Conservation (phyloP, 2,113 vertebrate genomes). For the Peromyscus californicus region DNA sequence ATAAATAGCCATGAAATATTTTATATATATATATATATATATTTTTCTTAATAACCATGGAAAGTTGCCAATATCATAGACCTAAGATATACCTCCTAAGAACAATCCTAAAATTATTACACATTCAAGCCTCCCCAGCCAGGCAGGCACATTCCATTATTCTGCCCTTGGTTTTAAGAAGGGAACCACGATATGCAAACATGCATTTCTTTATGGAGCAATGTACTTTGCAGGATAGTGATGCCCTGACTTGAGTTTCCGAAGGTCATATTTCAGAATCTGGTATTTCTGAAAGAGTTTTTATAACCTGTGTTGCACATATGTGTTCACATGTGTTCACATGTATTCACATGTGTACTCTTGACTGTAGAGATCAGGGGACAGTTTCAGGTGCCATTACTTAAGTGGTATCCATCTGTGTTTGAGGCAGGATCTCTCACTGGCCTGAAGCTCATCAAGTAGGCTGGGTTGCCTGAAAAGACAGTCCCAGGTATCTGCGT, state of each 20-base stretch:
- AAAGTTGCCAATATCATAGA: slow-evolving; percentile 43
- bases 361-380: not conserved
- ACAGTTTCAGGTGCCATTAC: not conserved
- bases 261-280: not conserved
- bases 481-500: not conserved
- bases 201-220: not conserved
- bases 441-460: not conserved
- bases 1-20: no score
- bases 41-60: not conserved
- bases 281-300: not conserved
- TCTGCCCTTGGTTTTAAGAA: not conserved
- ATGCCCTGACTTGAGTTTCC: not conserved
- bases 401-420: no score
- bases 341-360: no score
- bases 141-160: not conserved
- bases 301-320: not conserved
- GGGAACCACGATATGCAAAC: not conserved
- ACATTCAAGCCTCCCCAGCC: slow-evolving; percentile 11
- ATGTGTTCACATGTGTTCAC: no score
- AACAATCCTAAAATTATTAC: slow-evolving; percentile 14
- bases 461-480: not conserved
- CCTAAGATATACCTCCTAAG: not conserved
- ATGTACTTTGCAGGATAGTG: not conserved
- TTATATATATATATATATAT: no score
- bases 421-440: no score